These are phyloP conservation scores for Urosaurus nigricauda DNA, from an alignment of 2,797 vertebrate species.

Conservation along the genomic window DNA sequence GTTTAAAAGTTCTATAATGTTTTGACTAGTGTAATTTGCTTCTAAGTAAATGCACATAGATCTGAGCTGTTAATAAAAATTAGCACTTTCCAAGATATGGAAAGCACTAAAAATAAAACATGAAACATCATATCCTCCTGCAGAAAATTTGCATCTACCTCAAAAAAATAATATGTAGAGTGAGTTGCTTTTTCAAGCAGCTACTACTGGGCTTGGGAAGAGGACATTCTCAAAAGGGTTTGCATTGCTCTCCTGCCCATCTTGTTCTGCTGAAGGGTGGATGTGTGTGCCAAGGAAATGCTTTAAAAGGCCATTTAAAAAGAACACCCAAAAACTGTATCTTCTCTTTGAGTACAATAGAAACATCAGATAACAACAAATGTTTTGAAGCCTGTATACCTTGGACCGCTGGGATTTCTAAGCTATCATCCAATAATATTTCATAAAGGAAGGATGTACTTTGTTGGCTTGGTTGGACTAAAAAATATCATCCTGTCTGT, in stretches of 20 bases:
- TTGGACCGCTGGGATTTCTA: not conserved
- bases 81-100: not conserved
- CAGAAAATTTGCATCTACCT: not conserved
- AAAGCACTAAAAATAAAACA: not conserved
- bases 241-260: not conserved
- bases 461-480: not conserved
- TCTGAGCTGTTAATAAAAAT: not conserved
- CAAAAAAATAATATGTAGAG: not conserved
- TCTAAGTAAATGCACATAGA: not conserved
- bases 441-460: not conserved
- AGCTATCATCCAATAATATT: not conserved
- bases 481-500: not conserved
- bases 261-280: not conserved
- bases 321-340: too few species aligned
- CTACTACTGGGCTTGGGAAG: not conserved
- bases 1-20: not conserved
- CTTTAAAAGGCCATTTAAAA: not conserved
- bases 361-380: not conserved
- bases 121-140: not conserved
- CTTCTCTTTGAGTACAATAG: slow-evolving; percentile 10
- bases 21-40: not conserved
- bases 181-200: not conserved
- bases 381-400: slow-evolving; percentile 3
- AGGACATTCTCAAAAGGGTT: not conserved
- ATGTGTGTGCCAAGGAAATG: not conserved